phyloP scores from a whole-genome alignment of 1,140 invertebrate genomes.

The Spodoptera frugiperda region DNA sequence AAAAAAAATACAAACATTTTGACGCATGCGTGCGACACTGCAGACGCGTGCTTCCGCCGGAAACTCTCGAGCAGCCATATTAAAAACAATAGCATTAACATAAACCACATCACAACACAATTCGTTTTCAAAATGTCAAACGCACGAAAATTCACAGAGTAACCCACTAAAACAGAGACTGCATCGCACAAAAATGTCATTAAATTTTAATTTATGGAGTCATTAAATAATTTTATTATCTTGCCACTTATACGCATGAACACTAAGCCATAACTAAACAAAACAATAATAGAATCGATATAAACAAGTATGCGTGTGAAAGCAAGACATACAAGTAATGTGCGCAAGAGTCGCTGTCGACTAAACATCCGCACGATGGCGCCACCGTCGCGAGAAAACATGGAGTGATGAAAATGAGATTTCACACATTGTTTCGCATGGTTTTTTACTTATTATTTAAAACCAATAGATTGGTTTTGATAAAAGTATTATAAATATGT shows the following conservation, averaged over 20 bases:
- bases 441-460: not conserved
- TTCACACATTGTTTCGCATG: slow-evolving; percentile 17
- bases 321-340: slow-evolving; percentile 70
- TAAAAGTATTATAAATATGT: no score
- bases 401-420: slow-evolving; percentile 34
- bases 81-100: slow-evolving; percentile 49
- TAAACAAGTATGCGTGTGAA: slow-evolving; percentile 73
- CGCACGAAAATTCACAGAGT: slow-evolving; percentile 44
- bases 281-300: slow-evolving; percentile 61
- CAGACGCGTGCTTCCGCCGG: slow-evolving; percentile 50
- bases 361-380: slow-evolving; percentile 12
- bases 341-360: slow-evolving; percentile 48
- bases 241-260: slow-evolving; percentile 14
- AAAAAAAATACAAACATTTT: slow-evolving; percentile 49
- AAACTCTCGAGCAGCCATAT: slow-evolving; percentile 53
- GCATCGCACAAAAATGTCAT: slow-evolving; percentile 12
- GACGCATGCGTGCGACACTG: slow-evolving; percentile 50
- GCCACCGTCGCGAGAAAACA: slow-evolving; percentile 42
- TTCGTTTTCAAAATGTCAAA: slow-evolving; percentile 6
- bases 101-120: slow-evolving; percentile 51
- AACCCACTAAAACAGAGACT: not conserved
- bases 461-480: no score
- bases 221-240: not conserved
- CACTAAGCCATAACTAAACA: slow-evolving; percentile 51
- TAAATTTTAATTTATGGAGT: slow-evolving; percentile 1